Percentiles rank a stretch among this genome's conserved stretches.
These are phyloP conservation scores for zebrafish (Danio rerio) DNA, from an alignment of 2,113 vertebrate species.

Conservation along the genomic window DNA sequence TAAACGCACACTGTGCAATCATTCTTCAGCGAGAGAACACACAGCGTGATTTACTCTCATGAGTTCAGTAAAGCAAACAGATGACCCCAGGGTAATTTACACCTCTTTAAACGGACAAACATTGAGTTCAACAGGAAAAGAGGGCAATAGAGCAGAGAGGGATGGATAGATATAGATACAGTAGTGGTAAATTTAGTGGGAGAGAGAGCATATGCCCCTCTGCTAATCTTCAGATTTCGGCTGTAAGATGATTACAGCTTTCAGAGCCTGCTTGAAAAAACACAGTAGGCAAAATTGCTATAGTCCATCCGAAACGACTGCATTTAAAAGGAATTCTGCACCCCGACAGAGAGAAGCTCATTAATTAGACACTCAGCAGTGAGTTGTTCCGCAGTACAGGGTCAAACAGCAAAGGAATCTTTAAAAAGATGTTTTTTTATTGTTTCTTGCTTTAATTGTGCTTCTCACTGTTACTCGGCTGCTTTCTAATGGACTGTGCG, in stretches of 20 bases:
- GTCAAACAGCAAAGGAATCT: constrained; percentile 16
- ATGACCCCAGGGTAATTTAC: constrained; percentile 32
- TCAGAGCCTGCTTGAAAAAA: constrained; percentile 46
- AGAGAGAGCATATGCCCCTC: constrained; percentile 46
- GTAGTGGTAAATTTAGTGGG: neutral
- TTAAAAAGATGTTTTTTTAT: constrained; percentile 15
- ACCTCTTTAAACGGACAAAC: constrained; percentile 40
- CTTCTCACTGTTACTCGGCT: neutral
- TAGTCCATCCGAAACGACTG: constrained; percentile 6
- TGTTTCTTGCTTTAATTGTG: constrained; percentile 13
- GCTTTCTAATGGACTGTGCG: constrained; percentile 6
- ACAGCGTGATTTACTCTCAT: constrained; percentile 24
- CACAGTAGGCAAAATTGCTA: constrained; percentile 16
- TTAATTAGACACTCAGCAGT: constrained; percentile 26
- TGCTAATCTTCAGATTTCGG: constrained; percentile 50
- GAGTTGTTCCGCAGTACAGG: constrained; percentile 21
- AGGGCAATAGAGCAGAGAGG: neutral
- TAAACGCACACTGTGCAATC: neutral
- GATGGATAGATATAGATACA: neutral
- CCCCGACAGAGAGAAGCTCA: constrained; percentile 20
- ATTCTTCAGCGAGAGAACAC: constrained; percentile 19
- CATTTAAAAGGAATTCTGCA: constrained; percentile 33
- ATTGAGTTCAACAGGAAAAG: constrained; percentile 2
- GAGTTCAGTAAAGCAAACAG: constrained; percentile 20
- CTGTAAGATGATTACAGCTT: constrained; percentile 52